These are phyloP conservation scores for Drosophila emarginata DNA, from an alignment of 2,888 invertebrate genomes.

Conservation along the genomic window DNA sequence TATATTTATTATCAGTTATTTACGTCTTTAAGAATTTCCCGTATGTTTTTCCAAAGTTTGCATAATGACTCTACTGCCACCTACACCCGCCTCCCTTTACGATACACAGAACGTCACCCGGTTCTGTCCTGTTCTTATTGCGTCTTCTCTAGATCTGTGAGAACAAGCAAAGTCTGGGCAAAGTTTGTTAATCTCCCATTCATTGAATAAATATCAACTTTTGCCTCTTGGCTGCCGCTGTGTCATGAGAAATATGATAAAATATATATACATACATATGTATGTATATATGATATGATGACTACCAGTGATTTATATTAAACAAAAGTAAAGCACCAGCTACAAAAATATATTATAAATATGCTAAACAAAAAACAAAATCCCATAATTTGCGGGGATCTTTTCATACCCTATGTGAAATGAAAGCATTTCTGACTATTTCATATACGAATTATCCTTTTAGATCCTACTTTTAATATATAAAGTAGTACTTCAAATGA, in stretches of 20 bases:
- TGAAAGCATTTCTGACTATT: not conserved
- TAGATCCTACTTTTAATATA: too few species aligned
- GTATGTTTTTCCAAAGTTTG: conserved; percentile 26
- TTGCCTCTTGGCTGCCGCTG: conserved; percentile 3
- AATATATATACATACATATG: conserved; percentile 14
- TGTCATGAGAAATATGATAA: conserved; percentile 12
- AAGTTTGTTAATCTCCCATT: conserved; percentile 43
- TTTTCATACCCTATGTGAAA: not conserved
- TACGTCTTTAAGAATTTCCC: conserved; percentile 15
- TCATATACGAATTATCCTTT: too few species aligned
- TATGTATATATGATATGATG: conserved; percentile 6
- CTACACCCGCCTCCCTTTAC: not conserved
- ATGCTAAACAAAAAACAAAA: not conserved
- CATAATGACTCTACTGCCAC: conserved; percentile 22
- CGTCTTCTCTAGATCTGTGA: conserved; percentile 14
- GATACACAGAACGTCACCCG: not conserved
- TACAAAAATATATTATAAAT: not conserved
- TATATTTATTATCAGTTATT: conserved; percentile 33
- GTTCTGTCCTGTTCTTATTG: conserved; percentile 25
- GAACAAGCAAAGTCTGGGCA: conserved; percentile 1
- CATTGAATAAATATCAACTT: conserved; percentile 39
- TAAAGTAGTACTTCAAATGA: too few species aligned
- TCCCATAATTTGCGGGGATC: not conserved
- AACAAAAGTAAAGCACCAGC: conserved; percentile 27
- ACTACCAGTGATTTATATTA: conserved; percentile 25